Base-by-base conservation (phyloP, 1,140 invertebrate species). In the Neodiprion lecontei region DNA sequence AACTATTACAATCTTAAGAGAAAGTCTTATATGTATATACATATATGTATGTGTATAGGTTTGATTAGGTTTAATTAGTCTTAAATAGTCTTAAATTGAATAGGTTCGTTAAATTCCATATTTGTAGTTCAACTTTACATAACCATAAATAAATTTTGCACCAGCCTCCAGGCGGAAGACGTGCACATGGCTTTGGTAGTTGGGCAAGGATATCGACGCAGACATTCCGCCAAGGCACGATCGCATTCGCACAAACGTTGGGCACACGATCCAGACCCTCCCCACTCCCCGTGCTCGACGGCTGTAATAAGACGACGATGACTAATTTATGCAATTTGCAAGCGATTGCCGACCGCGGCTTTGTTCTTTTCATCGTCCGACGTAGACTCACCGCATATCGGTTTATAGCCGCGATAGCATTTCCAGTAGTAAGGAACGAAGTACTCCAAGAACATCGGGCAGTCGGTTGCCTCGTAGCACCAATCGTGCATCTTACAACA, bases 381-480 rank as follows among this genome's bases (percentile, higher is more conserved):
- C 12, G 10, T 74, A n/a, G 17, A 88, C 88, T 88, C 88, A 94
- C 93, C 90, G 84, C 96, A 97, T 14, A 95, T 88, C 0, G 96
- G 95, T 78, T 92, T 90, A 28, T 85, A 84, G 12, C 93, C 92
- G 28, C 90, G 89, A 83, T 94, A 94, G 85, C 96, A 97, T 80
- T 93, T 94, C 96, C 96, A 97, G 72, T 94, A 92, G 84, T 97
- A 97, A 2, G 95, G 95, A 74, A 96, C 92, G 82, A 97, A 94
- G 88, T 97, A 97, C 75, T 95, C 93, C 11, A 95, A 90, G 81
- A 94, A 94, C 84, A 93, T 92, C 7, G 93, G 93, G 85, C 95
- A 97, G 79, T 92, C 92, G 28, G 93, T 92, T 28, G 90, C 89
- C 75, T 92, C 91, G 82, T 96, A 96, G 83, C 94, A 96, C 83